phyloP scores from a whole-genome alignment of 2,113 vertebrate species.

The Myiagra hebetior region DNA sequence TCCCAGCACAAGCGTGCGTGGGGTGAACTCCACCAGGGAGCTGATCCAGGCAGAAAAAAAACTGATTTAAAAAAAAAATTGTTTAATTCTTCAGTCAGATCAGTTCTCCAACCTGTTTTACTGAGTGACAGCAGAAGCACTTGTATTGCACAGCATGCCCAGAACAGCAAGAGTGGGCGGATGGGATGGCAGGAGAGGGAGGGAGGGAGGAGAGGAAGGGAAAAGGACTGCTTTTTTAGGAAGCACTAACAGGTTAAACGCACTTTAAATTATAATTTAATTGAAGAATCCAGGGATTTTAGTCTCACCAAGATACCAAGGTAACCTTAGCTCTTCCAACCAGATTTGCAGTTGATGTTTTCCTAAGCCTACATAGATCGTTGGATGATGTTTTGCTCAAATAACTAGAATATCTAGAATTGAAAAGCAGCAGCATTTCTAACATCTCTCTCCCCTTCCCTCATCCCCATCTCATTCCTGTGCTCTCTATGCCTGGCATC shows the following conservation, averaged over 20 bases:
- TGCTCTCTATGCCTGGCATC: not conserved
- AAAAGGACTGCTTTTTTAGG: conserved; percentile 46
- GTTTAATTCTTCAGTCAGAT: not conserved
- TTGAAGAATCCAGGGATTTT: not conserved
- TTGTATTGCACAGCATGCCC: conserved; percentile 36
- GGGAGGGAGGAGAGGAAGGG: not conserved
- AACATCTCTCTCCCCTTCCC: not conserved
- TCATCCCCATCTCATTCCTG: not conserved
- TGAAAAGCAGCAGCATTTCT: not conserved
- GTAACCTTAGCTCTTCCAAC: not conserved
- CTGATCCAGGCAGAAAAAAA: not conserved
- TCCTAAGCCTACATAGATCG: not conserved
- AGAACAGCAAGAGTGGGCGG: conserved; percentile 42
- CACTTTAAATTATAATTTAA: conserved; percentile 23
- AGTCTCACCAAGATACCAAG: not conserved
- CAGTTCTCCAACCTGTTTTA: not conserved
- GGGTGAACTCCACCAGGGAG: not conserved
- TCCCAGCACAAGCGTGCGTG: accelerated
- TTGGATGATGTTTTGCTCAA: not conserved
- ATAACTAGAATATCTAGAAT: not conserved
- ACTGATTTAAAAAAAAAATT: not conserved
- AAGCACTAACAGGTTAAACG: conserved; percentile 29
- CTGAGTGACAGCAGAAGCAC: conserved; percentile 36
- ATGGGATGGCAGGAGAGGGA: conserved; percentile 43
- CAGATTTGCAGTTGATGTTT: not conserved